Evolutionary conservation across 2,888 invertebrate species (phyloP).

Genomic region (Harpalus rufipes): DNA sequence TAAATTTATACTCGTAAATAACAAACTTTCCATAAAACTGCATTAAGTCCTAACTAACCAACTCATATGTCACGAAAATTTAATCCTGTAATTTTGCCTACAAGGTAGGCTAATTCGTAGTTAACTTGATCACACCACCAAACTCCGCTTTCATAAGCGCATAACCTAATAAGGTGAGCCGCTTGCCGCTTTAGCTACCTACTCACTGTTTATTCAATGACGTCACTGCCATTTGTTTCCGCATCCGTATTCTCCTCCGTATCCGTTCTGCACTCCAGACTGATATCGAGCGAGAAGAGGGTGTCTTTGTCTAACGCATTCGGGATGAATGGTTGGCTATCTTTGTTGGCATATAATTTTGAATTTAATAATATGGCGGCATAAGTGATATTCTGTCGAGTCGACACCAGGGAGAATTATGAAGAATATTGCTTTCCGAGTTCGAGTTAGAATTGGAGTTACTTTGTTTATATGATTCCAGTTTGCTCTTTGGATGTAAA

Average conservation of each 20-base stretch:
- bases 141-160: not conserved
- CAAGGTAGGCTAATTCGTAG: slow-evolving; percentile 5
- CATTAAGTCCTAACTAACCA: not conserved
- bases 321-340: not conserved
- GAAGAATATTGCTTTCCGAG: slow-evolving; percentile 40
- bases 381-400: slow-evolving; percentile 42
- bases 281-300: slow-evolving; percentile 31
- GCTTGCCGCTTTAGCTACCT: slow-evolving; percentile 16
- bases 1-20: not conserved
- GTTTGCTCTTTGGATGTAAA: not conserved
- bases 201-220: slow-evolving; percentile 32
- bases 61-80: not conserved
- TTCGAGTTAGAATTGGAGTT: not conserved
- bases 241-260: slow-evolving; percentile 33
- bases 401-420: slow-evolving; percentile 11
- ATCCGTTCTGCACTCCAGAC: slow-evolving; percentile 41
- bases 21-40: not conserved
- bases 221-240: slow-evolving; percentile 33
- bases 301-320: not conserved
- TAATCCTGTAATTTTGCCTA: not conserved
- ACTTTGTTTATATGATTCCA: slow-evolving; percentile 25
- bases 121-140: not conserved
- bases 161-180: slow-evolving; percentile 7
- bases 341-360: slow-evolving; percentile 32
- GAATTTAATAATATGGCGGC: slow-evolving; percentile 47